These are phyloP conservation scores for Siniperca chuatsi DNA, from an alignment of 2,113 vertebrate species.

Conservation along the genomic window DNA sequence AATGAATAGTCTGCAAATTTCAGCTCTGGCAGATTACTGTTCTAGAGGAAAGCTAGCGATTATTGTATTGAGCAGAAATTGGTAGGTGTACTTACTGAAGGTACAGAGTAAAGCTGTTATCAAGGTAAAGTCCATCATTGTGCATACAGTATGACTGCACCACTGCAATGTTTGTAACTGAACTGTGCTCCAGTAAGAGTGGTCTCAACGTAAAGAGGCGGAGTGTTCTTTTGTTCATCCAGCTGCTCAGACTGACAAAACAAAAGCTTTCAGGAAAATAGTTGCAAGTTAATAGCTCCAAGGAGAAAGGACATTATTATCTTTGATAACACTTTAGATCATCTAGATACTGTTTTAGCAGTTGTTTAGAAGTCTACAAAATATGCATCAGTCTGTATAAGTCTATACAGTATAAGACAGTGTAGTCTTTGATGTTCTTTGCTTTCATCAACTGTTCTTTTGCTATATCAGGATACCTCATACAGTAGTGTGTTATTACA, in stretches of 20 bases:
- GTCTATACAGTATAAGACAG: neutral
- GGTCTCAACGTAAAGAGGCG: neutral
- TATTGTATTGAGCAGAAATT: too few relatives aligned
- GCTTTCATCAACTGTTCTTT: too few relatives aligned
- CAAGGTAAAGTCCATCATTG: conserved; percentile 11
- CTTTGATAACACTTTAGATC: too few relatives aligned
- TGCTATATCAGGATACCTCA: too few relatives aligned
- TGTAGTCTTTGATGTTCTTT: neutral
- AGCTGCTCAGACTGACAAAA: neutral
- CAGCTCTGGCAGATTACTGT: neutral
- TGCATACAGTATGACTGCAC: neutral
- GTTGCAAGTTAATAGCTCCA: neutral
- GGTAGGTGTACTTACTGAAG: conserved; percentile 14
- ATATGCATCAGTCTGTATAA: neutral
- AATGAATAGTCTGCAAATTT: neutral
- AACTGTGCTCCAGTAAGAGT: neutral
- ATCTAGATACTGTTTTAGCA: too few relatives aligned
- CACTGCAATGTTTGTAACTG: neutral
- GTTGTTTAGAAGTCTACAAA: too few relatives aligned
- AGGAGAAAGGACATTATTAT: neutral
- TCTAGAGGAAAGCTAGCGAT: neutral
- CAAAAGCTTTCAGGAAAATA: neutral
- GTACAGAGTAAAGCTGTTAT: conserved; percentile 15
- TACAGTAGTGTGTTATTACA: too few relatives aligned
- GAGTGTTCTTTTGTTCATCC: neutral